phyloP scores from a whole-genome alignment of 1,140 invertebrate genomes.

The Sinonovacula constricta region DNA sequence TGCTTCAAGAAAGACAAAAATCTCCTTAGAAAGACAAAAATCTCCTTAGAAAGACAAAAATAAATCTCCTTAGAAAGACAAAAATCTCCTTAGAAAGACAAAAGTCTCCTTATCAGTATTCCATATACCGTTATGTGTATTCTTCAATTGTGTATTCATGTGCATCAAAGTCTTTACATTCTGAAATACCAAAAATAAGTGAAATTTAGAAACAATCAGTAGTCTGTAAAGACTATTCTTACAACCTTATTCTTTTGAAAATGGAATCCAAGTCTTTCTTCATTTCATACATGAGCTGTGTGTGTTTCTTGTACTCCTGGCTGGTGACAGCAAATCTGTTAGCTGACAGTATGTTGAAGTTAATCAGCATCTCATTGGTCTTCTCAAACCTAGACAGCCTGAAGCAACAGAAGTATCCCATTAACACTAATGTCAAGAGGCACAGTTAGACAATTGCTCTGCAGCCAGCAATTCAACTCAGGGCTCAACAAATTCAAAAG shows the following conservation, averaged over 20 bases:
- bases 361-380: conserved; percentile 98
- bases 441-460: too few relatives aligned
- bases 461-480: too few relatives aligned
- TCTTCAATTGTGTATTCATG: not conserved
- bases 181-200: not conserved
- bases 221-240: not conserved
- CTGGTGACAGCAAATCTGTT: conserved; percentile 88
- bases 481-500: too few relatives aligned
- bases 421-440: too few relatives aligned
- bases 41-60: not conserved
- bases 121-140: not conserved
- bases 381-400: conserved; percentile 97
- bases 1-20: not conserved
- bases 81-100: not conserved
- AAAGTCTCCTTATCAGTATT: not conserved
- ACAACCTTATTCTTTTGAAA: conserved; percentile 81
- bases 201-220: not conserved
- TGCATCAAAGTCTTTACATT: not conserved
- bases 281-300: conserved; percentile 84
- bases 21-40: not conserved
- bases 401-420: too few relatives aligned
- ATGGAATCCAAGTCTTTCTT: conserved; percentile 83
- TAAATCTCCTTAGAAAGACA: not conserved
- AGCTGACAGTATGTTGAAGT: conserved; percentile 92
- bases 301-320: conserved; percentile 94